Conservation (phyloP, 2,113 vertebrate genomes). For the Heptranchias perlo region DNA sequence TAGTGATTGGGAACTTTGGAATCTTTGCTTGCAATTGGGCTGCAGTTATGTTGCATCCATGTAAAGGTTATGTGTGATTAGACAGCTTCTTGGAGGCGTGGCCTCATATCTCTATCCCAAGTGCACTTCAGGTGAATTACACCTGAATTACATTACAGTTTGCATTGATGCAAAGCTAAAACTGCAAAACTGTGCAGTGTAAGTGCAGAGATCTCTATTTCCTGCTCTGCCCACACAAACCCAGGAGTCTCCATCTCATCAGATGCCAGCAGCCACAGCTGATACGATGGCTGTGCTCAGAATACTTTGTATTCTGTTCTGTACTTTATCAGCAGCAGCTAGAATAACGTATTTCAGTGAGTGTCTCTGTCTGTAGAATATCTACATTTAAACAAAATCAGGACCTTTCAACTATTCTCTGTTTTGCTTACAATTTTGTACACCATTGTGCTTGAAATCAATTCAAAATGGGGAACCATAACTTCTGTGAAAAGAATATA, state of each 20-base stretch:
- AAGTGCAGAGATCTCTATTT: neutral
- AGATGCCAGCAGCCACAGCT: neutral
- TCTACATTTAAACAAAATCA: neutral
- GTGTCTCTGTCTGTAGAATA: neutral
- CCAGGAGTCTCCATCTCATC: neutral
- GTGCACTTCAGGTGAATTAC: neutral
- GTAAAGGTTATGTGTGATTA: neutral
- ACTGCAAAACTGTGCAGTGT: neutral
- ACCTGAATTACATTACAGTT: neutral
- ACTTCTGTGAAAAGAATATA: neutral
- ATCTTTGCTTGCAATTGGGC: neutral
- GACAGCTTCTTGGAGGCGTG: neutral
- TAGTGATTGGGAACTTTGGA: neutral
- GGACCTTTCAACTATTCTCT: neutral
- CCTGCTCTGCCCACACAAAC: neutral
- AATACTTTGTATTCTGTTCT: neutral
- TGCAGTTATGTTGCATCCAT: neutral
- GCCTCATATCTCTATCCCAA: neutral
- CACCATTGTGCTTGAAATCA: neutral
- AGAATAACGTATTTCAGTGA: neutral
- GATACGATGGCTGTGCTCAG: neutral
- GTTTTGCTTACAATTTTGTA: neutral
- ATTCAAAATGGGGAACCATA: neutral
- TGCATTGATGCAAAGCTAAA: neutral
- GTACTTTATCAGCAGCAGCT: no score